Base-by-base conservation (phyloP, 1,140 invertebrate genomes). In the Drosophila pachea region DNA sequence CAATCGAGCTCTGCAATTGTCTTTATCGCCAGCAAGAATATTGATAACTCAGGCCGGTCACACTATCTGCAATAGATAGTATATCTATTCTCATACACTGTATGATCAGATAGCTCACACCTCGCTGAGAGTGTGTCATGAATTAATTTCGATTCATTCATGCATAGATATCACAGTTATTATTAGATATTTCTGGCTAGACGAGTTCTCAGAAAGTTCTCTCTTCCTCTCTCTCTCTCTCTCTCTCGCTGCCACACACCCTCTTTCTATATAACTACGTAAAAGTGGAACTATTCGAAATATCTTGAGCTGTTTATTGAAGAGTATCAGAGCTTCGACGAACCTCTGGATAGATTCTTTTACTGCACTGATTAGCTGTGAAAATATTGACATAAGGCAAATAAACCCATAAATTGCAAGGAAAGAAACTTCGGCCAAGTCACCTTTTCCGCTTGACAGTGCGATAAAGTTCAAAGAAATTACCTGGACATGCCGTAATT, bases 321-420 rank as follows among this genome's bases (percentile, higher is more conserved):
- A 43, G 49, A 8, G 49, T 16, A 50, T 50, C 4, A 33, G 5
- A 35, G 8, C 12, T 35, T 50, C 48, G 48, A 7, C 11, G 11
- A 47, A 11, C 35, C 14, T 14, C 7, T 12, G 12, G 11, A 48
- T 7, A 7, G 16, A 4, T 32, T 32, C 29, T 35, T 59, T 47
- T 45, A 59, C 9, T 47, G 55, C 22, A 32, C 48, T 9, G 49
- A 50, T 66, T 54, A 40, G 61, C 36, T 56, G 45, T 2, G 45
- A 5, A 36, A 29, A 38, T 29, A 38, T 22, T 22, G n/a, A 45
- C 33, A 53, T 42, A 35, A 64, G 12, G 7, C 45, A 76, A 83
- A 65, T 73, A 68, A 78, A 74, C 65, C 60, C 76, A 68, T 84
- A 78, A 79, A 84, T 83, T 76, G 72, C 64, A 50, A 36, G 61